Evolutionary conservation across 2,888 invertebrate species (phyloP).

Genomic region (Agrochola lota): DNA sequence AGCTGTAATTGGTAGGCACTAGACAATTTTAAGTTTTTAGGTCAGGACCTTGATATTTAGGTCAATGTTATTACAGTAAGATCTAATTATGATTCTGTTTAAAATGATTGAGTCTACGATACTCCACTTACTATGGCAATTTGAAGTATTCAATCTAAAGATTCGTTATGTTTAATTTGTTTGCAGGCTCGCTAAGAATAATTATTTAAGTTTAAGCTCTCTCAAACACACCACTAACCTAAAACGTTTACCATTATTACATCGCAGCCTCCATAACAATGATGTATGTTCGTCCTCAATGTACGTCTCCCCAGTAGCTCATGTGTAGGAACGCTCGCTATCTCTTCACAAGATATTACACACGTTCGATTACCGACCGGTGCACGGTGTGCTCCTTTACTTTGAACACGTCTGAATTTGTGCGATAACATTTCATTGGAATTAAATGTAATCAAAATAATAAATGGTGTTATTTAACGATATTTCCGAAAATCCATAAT

Average conservation of each 20-base stretch:
- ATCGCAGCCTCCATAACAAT: neutral
- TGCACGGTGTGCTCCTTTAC: constrained; percentile 3
- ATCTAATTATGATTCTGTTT: no score
- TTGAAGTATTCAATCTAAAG: neutral
- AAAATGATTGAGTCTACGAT: no score
- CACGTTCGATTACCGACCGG: constrained; percentile 41
- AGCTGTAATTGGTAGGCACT: constrained; percentile 19
- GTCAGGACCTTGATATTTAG: no score
- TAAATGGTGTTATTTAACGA: neutral
- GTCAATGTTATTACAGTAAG: neutral
- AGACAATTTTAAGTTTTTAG: neutral
- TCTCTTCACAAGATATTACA: constrained; percentile 47
- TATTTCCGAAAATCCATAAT: no score
- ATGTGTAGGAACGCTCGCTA: constrained; percentile 9
- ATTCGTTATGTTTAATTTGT: no score
- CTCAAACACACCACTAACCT: no score
- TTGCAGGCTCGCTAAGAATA: no score
- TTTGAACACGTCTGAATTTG: neutral
- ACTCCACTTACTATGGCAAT: no score
- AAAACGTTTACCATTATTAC: neutral
- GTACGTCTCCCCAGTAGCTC: constrained; percentile 23
- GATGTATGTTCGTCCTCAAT: neutral
- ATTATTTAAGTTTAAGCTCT: neutral
- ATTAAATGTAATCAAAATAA: neutral
- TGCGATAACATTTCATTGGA: neutral